Conservation (phyloP, 2,113 vertebrate species). For the Shinisaurus crocodilurus region DNA sequence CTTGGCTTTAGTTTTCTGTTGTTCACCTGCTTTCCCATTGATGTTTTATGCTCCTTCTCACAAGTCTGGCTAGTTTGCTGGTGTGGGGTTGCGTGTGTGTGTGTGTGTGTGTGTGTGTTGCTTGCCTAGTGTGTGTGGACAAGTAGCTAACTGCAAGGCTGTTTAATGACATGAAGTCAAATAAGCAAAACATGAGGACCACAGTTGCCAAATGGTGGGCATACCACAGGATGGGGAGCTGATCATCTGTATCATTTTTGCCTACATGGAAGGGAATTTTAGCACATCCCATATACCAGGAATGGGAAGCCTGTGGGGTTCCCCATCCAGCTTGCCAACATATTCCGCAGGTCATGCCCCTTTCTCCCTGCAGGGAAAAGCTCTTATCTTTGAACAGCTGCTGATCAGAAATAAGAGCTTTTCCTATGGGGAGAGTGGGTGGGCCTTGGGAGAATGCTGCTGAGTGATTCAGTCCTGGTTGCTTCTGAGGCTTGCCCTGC, state of each 20-base stretch:
- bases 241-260: not conserved
- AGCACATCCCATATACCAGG: not conserved
- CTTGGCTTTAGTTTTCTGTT: constrained; percentile 29
- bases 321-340: no score
- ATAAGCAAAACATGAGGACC: not conserved
- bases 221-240: not conserved
- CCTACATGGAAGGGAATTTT: not conserved
- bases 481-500: no score
- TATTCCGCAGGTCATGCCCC: no score
- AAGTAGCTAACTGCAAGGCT: not conserved
- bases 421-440: no score
- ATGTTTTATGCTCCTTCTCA: not conserved
- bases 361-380: no score
- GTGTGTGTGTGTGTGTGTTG: no score
- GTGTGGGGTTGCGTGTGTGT: no score
- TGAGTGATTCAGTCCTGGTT: no score
- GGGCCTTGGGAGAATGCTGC: no score
- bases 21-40: not conserved
- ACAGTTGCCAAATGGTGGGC: not conserved
- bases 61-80: not conserved
- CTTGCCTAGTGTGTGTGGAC: not conserved
- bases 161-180: not conserved
- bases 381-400: no score
- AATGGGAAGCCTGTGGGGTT: no score
- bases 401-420: no score